Percentiles rank a stretch among this genome's conserved stretches.
Evolutionary conservation across 2,888 invertebrate genomes (phyloP).

Genomic region (Drosophila limbata): DNA sequence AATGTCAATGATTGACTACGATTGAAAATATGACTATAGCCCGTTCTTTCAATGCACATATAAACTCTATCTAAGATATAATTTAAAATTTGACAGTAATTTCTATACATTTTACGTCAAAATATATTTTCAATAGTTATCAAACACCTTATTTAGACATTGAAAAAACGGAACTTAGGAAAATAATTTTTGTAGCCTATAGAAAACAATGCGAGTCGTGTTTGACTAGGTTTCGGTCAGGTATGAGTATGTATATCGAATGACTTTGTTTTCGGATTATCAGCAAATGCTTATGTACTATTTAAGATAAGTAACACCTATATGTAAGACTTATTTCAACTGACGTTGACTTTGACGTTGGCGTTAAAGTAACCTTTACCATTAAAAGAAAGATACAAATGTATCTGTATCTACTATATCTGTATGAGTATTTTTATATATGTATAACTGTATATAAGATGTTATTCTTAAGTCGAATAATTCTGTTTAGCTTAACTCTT

Average conservation of each 20-base stretch:
- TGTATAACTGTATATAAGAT: slow-evolving; percentile 26
- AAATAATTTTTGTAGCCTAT: slow-evolving; percentile 43
- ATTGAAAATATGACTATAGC: slow-evolving; percentile 32
- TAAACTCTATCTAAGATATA: no score
- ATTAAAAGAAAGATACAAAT: neutral
- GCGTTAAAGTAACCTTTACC: slow-evolving; percentile 1
- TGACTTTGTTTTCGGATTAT: slow-evolving; percentile 3
- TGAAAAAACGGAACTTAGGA: no score
- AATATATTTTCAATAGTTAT: no score
- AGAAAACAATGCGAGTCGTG: slow-evolving; percentile 36
- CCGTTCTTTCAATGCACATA: no score
- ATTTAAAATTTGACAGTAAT: no score
- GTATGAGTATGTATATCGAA: slow-evolving; percentile 2
- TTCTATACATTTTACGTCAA: no score
- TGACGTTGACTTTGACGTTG: slow-evolving; percentile 3
- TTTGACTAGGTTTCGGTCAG: slow-evolving; percentile 12
- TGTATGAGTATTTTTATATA: slow-evolving; percentile 16
- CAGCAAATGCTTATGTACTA: slow-evolving; percentile 13
- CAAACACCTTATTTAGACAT: no score
- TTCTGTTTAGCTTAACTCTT: slow-evolving; percentile 19
- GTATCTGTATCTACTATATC: slow-evolving; percentile 1
- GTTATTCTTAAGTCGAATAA: slow-evolving; percentile 29
- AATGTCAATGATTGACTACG: slow-evolving; percentile 5
- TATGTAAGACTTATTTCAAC: slow-evolving; percentile 18
- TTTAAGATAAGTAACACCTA: slow-evolving; percentile 13